These are phyloP conservation scores for Danaus chrysippus DNA, from an alignment of 2,888 invertebrate species.

Conservation along the genomic window DNA sequence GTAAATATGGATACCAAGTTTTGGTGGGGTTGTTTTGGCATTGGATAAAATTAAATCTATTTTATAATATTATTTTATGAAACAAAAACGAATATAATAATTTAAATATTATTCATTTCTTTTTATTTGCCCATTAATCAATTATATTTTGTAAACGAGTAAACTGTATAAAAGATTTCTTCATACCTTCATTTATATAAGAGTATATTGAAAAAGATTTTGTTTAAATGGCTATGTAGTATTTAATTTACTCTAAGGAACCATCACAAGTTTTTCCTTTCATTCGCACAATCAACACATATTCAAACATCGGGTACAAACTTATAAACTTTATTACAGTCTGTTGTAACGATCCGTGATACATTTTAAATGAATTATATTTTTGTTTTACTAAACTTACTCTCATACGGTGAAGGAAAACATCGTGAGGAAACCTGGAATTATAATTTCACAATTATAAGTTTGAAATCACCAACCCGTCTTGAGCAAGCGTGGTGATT, in stretches of 20 bases:
- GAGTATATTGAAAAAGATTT: no score
- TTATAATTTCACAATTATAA: no score
- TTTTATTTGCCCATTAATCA: no score
- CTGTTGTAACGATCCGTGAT: constrained; percentile 40
- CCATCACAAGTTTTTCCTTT: not conserved
- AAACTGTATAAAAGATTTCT: no score
- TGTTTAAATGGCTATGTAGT: no score
- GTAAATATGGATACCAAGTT: constrained; percentile 9
- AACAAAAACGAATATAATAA: not conserved
- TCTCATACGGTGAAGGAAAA: no score
- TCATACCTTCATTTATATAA: no score
- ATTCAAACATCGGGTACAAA: constrained; percentile 56
- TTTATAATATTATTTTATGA: not conserved
- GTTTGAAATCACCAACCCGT: no score
- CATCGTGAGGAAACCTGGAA: no score
- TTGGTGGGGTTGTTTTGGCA: not conserved
- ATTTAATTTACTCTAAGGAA: not conserved
- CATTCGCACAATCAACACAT: constrained; percentile 59
- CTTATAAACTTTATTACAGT: constrained; percentile 59
- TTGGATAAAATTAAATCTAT: not conserved
- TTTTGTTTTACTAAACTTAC: not conserved
- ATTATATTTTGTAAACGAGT: no score
- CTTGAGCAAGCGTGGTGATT: no score
- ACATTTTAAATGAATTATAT: not conserved
- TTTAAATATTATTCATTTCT: not conserved